phyloP scores from a whole-genome alignment of 1,140 invertebrate species.

The Habropoda laboriosa region DNA sequence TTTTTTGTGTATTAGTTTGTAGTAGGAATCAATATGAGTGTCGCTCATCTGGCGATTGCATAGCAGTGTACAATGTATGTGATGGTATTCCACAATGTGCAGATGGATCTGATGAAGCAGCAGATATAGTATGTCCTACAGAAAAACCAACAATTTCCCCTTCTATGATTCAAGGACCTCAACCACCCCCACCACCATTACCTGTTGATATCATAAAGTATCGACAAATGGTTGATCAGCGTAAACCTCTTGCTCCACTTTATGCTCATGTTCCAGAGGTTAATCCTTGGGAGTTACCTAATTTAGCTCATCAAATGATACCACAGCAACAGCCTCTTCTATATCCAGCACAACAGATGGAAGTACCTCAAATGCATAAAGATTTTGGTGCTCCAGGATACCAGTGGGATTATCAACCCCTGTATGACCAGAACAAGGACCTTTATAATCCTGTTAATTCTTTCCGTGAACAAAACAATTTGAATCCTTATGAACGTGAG shows the following conservation, averaged over 20 bases:
- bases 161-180: conserved; percentile 63
- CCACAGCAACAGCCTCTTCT: conserved; percentile 68
- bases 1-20: conserved; percentile 83
- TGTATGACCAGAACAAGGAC: conserved; percentile 75
- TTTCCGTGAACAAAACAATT: conserved; percentile 66
- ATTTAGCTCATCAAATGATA: conserved; percentile 61
- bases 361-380: conserved; percentile 63
- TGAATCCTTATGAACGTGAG: conserved; percentile 72
- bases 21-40: conserved; percentile 94
- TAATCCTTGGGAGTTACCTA: conserved; percentile 67
- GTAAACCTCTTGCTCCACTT: conserved; percentile 63
- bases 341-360: conserved; percentile 67
- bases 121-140: conserved; percentile 89
- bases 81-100: conserved; percentile 96
- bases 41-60: conserved; percentile 92
- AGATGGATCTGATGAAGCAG: conserved; percentile 94
- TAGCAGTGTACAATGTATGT: conserved; percentile 97
- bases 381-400: conserved; percentile 71
- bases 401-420: conserved; percentile 74
- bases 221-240: conserved; percentile 73
- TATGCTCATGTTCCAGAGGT: conserved; percentile 64
- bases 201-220: conserved; percentile 67
- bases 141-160: conserved; percentile 75
- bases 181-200: conserved; percentile 11
- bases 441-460: conserved; percentile 64